Evolutionary conservation across 2,113 vertebrate species (phyloP).

Genomic region (Perognathus longimembris): DNA sequence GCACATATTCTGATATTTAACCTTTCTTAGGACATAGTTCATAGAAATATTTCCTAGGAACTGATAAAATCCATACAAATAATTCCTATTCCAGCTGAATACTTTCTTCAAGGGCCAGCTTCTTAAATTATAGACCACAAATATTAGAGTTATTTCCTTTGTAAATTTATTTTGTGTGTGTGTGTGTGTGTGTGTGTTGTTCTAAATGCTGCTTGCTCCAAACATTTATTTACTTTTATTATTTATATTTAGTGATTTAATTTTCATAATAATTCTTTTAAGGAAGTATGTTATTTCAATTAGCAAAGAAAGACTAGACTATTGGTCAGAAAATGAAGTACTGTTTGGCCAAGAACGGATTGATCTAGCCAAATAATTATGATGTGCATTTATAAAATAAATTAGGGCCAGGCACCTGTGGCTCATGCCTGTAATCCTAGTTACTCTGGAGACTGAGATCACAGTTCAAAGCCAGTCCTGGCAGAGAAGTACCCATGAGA

Average conservation of each 20-base stretch:
- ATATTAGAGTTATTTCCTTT: neutral
- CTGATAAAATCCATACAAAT: neutral
- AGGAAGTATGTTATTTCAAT: neutral
- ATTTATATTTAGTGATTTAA: neutral
- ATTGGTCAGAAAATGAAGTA: neutral
- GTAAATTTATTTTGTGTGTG: neutral
- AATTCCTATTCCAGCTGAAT: neutral
- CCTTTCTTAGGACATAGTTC: neutral
- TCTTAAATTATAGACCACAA: neutral
- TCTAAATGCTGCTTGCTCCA: neutral
- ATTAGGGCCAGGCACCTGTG: too few relatives aligned
- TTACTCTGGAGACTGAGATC: too few relatives aligned
- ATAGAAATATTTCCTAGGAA: neutral
- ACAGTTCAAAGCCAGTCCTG: too few relatives aligned
- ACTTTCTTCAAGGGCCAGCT: neutral
- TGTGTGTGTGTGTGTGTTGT: too few relatives aligned
- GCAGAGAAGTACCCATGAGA: too few relatives aligned
- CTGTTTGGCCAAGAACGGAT: neutral
- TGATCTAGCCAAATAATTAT: neutral
- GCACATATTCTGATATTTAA: neutral
- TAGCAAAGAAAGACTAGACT: neutral
- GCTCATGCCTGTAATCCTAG: too few relatives aligned
- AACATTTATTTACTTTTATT: neutral
- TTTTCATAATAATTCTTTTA: conserved; percentile 5
- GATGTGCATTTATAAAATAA: neutral